Conservation (phyloP, 2,888 invertebrate species). For the Brassicogethes aeneus region DNA sequence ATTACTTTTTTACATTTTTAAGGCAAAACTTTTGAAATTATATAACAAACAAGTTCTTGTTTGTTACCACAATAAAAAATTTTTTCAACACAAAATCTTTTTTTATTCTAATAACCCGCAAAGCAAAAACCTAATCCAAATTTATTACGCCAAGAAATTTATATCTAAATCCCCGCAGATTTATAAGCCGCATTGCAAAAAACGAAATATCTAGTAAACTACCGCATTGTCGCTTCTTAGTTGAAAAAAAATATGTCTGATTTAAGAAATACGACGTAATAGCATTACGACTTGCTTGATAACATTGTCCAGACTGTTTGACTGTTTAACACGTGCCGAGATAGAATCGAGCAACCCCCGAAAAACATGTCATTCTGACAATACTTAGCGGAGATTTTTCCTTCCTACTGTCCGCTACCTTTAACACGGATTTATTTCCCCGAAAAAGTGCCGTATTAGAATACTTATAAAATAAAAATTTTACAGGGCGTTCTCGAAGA, state of each 20-base stretch:
- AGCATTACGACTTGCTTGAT: not conserved
- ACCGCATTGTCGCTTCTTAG: not conserved
- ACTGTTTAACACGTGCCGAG: not conserved
- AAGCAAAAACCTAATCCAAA: not conserved
- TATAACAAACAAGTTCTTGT: no score
- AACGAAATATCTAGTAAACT: not conserved
- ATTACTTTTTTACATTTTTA: no score
- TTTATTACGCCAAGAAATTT: not conserved
- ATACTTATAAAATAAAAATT: no score
- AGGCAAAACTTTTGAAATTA: no score
- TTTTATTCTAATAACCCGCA: no score
- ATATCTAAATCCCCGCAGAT: not conserved
- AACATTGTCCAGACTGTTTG: not conserved
- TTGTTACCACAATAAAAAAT: no score
- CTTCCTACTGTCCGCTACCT: no score
- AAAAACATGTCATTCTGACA: not conserved
- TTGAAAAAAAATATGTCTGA: not conserved
- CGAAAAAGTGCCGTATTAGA: no score
- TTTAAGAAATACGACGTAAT: conserved; percentile 1
- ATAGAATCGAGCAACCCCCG: not conserved
- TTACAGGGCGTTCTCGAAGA: no score
- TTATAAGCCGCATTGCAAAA: not conserved
- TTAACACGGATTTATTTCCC: no score
- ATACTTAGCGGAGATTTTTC: not conserved
- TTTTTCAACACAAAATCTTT: no score